phyloP scores from a whole-genome alignment of 2,888 invertebrate species.

The Hypolimnas misippus region DNA sequence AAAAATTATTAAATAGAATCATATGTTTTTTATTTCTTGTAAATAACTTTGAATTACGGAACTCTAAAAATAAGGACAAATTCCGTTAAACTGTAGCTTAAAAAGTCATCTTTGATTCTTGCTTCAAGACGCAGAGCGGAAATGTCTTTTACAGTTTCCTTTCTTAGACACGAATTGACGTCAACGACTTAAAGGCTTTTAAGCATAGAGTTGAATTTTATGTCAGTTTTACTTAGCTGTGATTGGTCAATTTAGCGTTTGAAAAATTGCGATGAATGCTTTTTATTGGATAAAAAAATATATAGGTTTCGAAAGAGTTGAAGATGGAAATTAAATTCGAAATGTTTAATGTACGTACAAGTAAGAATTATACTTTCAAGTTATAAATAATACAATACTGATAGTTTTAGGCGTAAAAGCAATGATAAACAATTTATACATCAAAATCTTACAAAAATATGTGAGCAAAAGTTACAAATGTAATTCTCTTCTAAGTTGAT shows the following conservation, averaged over 20 bases:
- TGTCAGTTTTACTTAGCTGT: slow-evolving; percentile 4
- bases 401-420: too few relatives aligned
- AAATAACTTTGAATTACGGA: too few relatives aligned
- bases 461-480: too few relatives aligned
- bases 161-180: slow-evolving; percentile 5
- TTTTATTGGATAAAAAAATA: background rate
- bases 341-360: too few relatives aligned
- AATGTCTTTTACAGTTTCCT: slow-evolving; percentile 11
- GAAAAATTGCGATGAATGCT: background rate
- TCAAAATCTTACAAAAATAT: too few relatives aligned
- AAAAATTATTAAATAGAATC: too few relatives aligned
- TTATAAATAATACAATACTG: too few relatives aligned
- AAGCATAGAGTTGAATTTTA: slow-evolving; percentile 2
- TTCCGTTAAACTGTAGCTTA: background rate
- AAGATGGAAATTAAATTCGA: background rate
- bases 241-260: background rate
- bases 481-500: too few relatives aligned
- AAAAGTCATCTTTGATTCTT: slow-evolving; percentile 4
- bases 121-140: background rate
- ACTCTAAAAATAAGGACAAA: background rate
- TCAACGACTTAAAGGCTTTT: slow-evolving; percentile 3
- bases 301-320: background rate
- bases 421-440: too few relatives aligned
- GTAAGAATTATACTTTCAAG: background rate
- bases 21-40: too few relatives aligned